These are phyloP conservation scores for Diplazon laetatorius DNA, from an alignment of 2,888 invertebrate genomes.

Conservation along the genomic window DNA sequence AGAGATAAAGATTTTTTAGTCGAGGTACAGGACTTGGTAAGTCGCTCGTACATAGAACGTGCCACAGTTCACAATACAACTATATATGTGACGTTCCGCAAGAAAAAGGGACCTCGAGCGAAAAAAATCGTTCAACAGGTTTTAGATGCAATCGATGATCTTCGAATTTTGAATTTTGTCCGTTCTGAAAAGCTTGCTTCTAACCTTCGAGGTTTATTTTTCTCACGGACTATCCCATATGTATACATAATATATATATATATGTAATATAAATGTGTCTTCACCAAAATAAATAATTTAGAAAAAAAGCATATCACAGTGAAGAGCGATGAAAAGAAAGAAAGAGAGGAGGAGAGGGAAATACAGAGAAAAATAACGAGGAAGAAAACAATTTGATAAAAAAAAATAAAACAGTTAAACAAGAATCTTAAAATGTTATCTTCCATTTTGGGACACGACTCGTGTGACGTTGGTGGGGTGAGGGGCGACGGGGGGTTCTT, in stretches of 20 bases:
- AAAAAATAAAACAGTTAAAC: conserved; percentile 5
- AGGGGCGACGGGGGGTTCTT: too few relatives aligned
- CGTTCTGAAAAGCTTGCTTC: too few relatives aligned
- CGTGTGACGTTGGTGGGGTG: conserved; percentile 43
- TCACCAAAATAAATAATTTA: too few relatives aligned
- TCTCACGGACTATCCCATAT: too few relatives aligned
- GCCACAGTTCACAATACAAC: conserved; percentile 55
- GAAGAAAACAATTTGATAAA: conserved; percentile 11
- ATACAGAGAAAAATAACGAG: conserved; percentile 22
- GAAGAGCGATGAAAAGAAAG: conserved; percentile 18
- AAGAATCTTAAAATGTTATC: conserved; percentile 9
- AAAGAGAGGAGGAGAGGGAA: conserved; percentile 21
- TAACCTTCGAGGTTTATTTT: too few relatives aligned
- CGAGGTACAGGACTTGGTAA: conserved; percentile 59
- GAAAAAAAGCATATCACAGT: conserved; percentile 42
- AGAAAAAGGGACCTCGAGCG: too few relatives aligned
- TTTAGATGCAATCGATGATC: too few relatives aligned
- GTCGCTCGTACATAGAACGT: conserved; percentile 67
- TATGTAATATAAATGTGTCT: conserved; percentile 9
- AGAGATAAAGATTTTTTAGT: conserved; percentile 35
- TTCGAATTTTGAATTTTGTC: too few relatives aligned
- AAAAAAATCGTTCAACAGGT: too few relatives aligned
- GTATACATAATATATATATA: conserved; percentile 27
- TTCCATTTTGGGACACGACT: conserved; percentile 54
- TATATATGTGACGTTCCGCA: too few relatives aligned